phyloP scores from a whole-genome alignment of 2,888 invertebrate species.

The Leptopilina myrica region DNA sequence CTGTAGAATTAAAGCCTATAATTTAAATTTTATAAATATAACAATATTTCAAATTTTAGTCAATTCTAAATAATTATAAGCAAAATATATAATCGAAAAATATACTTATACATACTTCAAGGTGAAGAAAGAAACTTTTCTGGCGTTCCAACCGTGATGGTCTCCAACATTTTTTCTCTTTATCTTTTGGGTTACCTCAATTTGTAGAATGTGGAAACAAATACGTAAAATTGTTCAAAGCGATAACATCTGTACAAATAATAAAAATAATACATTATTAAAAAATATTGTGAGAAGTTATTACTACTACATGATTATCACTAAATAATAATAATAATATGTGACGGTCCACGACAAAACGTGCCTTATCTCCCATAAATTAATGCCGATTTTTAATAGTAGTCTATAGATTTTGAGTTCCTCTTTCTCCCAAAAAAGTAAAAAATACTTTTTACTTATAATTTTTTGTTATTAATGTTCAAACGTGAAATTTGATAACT shows the following conservation, averaged over 20 bases:
- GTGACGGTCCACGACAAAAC: too few relatives aligned
- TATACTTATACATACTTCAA: neutral
- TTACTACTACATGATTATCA: neutral
- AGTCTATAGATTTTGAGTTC: too few relatives aligned
- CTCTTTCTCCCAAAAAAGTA: too few relatives aligned
- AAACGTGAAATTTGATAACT: too few relatives aligned
- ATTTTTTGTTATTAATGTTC: too few relatives aligned
- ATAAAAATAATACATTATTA: neutral
- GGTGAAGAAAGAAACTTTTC: neutral
- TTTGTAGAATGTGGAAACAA: slow-evolving; percentile 9
- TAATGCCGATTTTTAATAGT: too few relatives aligned
- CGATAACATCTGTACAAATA: neutral
- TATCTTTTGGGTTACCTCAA: neutral
- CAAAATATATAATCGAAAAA: slow-evolving; percentile 1
- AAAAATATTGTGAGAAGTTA: neutral
- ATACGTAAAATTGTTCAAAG: slow-evolving; percentile 8
- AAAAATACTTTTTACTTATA: too few relatives aligned
- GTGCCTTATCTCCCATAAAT: too few relatives aligned
- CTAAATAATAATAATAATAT: neutral
- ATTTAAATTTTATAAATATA: too few relatives aligned
- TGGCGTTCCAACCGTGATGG: slow-evolving; percentile 5
- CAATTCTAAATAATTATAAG: too few relatives aligned
- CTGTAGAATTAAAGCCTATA: too few relatives aligned
- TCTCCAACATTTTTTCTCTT: slow-evolving; percentile 5
- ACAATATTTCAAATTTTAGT: too few relatives aligned